phyloP scores from a whole-genome alignment of 1,140 invertebrate species.

The Drosophila pruinosa region DNA sequence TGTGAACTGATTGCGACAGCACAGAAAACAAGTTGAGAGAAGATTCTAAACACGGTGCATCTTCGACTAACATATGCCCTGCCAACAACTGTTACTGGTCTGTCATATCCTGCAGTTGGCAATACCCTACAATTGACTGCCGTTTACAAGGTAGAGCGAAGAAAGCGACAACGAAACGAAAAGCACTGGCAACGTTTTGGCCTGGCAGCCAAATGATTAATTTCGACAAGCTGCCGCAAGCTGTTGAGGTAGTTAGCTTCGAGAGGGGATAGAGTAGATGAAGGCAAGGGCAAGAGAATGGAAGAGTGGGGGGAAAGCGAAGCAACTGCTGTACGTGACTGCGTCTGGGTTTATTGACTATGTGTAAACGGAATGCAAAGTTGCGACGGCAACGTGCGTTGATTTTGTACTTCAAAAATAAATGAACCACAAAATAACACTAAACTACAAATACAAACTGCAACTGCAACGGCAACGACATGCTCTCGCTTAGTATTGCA shows the following conservation, averaged over 20 bases:
- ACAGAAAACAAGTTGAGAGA: neutral
- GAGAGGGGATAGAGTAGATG: neutral
- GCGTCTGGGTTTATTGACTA: conserved; percentile 54
- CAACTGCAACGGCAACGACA: neutral
- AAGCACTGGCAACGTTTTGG: conserved; percentile 26
- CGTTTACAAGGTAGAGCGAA: conserved; percentile 7
- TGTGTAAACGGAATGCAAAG: conserved; percentile 66
- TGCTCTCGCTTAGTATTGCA: neutral
- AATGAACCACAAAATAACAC: conserved; percentile 68
- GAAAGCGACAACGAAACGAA: neutral
- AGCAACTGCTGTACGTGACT: conserved; percentile 49
- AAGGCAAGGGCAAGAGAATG: neutral
- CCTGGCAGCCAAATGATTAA: conserved; percentile 77
- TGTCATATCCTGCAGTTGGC: neutral
- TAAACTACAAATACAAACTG: conserved; percentile 12
- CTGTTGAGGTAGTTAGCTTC: conserved; percentile 38
- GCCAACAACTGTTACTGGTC: neutral
- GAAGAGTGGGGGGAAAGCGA: no score
- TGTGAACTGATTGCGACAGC: conserved; percentile 64
- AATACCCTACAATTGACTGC: neutral
- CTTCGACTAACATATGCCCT: neutral
- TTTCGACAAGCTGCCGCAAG: conserved; percentile 78
- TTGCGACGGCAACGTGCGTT: conserved; percentile 49
- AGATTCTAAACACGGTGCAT: rapidly evolving
- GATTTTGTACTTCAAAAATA: conserved; percentile 68